Evolutionary conservation across 2,888 invertebrate genomes (phyloP).

Genomic region (Yponomeuta malinellus): DNA sequence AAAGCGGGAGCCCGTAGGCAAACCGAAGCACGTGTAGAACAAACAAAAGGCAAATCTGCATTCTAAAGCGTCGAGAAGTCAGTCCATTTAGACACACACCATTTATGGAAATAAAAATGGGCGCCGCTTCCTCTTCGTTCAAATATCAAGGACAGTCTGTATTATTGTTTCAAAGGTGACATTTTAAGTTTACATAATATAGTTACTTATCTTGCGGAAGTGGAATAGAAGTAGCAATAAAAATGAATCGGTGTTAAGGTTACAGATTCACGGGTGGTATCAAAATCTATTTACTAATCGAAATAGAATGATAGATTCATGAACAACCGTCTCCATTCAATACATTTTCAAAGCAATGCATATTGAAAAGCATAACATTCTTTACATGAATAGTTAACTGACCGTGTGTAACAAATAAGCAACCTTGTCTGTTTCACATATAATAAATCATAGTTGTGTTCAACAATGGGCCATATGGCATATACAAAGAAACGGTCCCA

Average conservation of each 20-base stretch:
- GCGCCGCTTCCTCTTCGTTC: slow-evolving; percentile 11
- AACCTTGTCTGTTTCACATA: slow-evolving; percentile 52
- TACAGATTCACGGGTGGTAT: slow-evolving; percentile 50
- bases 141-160: slow-evolving; percentile 11
- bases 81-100: slow-evolving; percentile 10
- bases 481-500: slow-evolving; percentile 43
- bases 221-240: slow-evolving; percentile 23
- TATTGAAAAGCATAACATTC: not conserved
- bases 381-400: slow-evolving; percentile 6
- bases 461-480: slow-evolving; percentile 62
- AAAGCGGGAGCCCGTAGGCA: slow-evolving; percentile 47
- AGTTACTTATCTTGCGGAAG: slow-evolving; percentile 38
- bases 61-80: slow-evolving; percentile 19
- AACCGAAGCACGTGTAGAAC: slow-evolving; percentile 42
- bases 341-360: not conserved
- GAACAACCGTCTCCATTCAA: not conserved
- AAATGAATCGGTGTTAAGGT: slow-evolving; percentile 42
- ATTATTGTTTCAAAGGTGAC: slow-evolving; percentile 23
- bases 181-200: slow-evolving; percentile 30
- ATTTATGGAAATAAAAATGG: slow-evolving; percentile 13
- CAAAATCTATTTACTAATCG: slow-evolving; percentile 28
- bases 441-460: slow-evolving; percentile 59
- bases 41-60: slow-evolving; percentile 29
- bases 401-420: slow-evolving; percentile 20
- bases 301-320: slow-evolving; percentile 1